These are phyloP conservation scores for Aptenodytes forsteri DNA, from an alignment of 2,113 vertebrate species.

Conservation along the genomic window DNA sequence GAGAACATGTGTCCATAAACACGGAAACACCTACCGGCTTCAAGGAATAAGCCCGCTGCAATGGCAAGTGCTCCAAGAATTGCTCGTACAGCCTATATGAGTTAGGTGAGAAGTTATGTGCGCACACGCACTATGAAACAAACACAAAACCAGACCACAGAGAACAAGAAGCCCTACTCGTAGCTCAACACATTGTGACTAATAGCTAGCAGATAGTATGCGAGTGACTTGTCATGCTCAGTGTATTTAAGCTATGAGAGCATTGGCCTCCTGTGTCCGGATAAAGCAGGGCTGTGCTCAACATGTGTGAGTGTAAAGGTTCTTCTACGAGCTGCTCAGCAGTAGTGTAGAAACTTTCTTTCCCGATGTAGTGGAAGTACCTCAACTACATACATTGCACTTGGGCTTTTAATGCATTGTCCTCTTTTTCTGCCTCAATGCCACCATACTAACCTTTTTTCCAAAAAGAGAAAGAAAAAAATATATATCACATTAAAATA, in stretches of 20 bases:
- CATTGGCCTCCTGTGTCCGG: not conserved
- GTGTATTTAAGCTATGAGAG: not conserved
- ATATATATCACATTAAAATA: conserved; percentile 53
- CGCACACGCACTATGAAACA: not conserved
- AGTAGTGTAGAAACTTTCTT: conserved; percentile 11
- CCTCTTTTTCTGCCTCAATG: conserved; percentile 9
- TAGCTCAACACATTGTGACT: conserved; percentile 4
- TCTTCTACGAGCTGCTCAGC: conserved; percentile 4
- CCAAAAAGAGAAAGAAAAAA: conserved; percentile 4
- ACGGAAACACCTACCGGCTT: not conserved
- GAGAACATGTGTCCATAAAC: not conserved
- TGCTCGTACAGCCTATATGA: not conserved
- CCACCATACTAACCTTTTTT: not conserved
- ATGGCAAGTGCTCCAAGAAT: not conserved
- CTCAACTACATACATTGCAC: conserved; percentile 32
- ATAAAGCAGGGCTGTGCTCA: not conserved
- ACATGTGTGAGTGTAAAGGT: not conserved
- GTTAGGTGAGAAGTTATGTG: not conserved
- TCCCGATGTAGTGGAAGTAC: not conserved
- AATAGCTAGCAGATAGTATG: not conserved
- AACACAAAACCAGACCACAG: conserved; percentile 15
- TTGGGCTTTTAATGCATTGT: conserved; percentile 12
- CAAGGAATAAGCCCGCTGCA: not conserved
- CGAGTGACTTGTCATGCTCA: not conserved
- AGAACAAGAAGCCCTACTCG: conserved; percentile 19